phyloP scores from a whole-genome alignment of 1,140 invertebrate genomes.

The Pseudomyrmex pallidus region DNA sequence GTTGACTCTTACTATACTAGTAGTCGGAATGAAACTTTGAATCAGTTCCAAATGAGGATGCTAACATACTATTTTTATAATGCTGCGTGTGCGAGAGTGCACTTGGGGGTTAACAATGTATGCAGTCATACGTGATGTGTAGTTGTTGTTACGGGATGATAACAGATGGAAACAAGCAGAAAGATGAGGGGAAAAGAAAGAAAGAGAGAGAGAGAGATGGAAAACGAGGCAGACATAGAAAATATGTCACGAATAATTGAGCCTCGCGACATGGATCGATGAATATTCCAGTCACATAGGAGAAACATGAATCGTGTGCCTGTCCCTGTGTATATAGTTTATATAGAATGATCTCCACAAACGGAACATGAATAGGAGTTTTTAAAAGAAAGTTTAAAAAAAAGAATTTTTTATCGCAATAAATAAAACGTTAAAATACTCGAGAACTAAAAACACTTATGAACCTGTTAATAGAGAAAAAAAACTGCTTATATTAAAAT shows the following conservation, averaged over 20 bases:
- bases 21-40: not conserved
- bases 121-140: slow-evolving; percentile 51
- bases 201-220: slow-evolving; percentile 15
- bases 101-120: slow-evolving; percentile 57
- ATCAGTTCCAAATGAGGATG: slow-evolving; percentile 22
- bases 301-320: slow-evolving; percentile 17
- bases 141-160: slow-evolving; percentile 25
- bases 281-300: slow-evolving; percentile 19
- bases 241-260: slow-evolving; percentile 65
- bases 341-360: not conserved
- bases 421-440: too few relatives aligned
- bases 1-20: not conserved
- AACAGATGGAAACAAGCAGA: not conserved
- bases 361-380: not conserved
- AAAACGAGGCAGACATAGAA: slow-evolving; percentile 42
- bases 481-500: too few relatives aligned
- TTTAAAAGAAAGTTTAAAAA: not conserved
- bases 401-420: not conserved
- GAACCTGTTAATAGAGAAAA: too few relatives aligned
- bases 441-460: too few relatives aligned
- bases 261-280: slow-evolving; percentile 62
- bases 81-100: not conserved
- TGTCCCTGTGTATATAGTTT: not conserved
- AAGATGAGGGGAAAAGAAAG: not conserved
- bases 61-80: slow-evolving; percentile 58